A percentile compares a stretch with the other conserved stretches of the same genome.
These are phyloP conservation scores for Diarsia mendica DNA, from an alignment of 2,888 invertebrate species.

Conservation along the genomic window DNA sequence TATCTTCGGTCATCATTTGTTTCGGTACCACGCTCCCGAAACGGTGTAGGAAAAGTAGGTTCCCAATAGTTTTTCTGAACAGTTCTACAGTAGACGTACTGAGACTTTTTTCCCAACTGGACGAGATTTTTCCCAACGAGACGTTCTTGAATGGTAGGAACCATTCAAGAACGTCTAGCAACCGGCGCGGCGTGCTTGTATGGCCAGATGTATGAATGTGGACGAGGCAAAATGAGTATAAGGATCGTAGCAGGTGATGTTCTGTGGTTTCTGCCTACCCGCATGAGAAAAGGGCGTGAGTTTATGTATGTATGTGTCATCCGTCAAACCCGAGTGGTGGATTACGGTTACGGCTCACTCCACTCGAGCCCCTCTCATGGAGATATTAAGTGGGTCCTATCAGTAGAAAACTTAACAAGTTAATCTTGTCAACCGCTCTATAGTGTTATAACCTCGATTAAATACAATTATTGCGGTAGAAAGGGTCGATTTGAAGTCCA, in stretches of 20 bases:
- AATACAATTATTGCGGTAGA: not conserved
- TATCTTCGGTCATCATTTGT: not conserved
- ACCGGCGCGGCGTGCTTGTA: too few relatives aligned
- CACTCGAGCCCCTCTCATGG: not conserved
- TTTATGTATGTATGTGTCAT: not conserved
- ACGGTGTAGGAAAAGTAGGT: not conserved
- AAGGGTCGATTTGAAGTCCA: not conserved
- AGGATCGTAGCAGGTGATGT: too few relatives aligned
- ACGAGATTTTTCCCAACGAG: too few relatives aligned
- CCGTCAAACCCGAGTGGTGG: not conserved
- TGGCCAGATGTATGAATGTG: too few relatives aligned
- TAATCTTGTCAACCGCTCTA: not conserved
- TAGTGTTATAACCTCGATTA: not conserved
- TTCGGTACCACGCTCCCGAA: not conserved
- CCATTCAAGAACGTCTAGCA: too few relatives aligned
- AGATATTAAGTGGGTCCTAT: not conserved
- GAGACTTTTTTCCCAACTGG: too few relatives aligned
- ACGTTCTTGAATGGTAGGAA: too few relatives aligned
- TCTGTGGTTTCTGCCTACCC: too few relatives aligned
- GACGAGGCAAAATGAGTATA: too few relatives aligned
- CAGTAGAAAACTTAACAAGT: not conserved
- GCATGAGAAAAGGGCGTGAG: too few relatives aligned
- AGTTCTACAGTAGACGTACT: too few relatives aligned
- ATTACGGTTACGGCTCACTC: not conserved
- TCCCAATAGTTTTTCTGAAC: too few relatives aligned